These are phyloP conservation scores for Sesia bembeciformis DNA, from an alignment of 2,888 invertebrate species.

Conservation along the genomic window DNA sequence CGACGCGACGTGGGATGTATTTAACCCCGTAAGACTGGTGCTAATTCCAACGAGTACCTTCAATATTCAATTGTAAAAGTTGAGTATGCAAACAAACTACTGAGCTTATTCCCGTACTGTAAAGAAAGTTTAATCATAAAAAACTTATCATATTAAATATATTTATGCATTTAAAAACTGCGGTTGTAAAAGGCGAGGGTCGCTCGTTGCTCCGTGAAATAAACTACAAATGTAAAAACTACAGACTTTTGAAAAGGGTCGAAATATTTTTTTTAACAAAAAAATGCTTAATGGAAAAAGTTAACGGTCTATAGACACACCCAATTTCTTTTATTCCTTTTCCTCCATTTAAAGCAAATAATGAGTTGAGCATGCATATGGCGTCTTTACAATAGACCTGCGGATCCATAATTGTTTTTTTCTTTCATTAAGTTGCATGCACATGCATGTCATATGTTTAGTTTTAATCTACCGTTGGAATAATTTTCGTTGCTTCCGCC, in stretches of 20 bases:
- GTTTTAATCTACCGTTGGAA: not conserved
- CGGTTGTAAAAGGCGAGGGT: conserved; percentile 17
- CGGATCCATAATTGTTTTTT: conserved; percentile 12
- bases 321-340: conserved; percentile 47
- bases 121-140: not conserved
- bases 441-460: conserved; percentile 18
- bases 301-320: conserved; percentile 31
- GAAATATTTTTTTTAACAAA: conserved; percentile 21
- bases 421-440: conserved; percentile 5
- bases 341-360: conserved; percentile 37
- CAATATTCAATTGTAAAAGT: no score
- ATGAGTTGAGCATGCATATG: conserved; percentile 41
- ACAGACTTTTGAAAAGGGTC: conserved; percentile 15
- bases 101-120: not conserved
- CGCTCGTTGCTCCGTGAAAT: conserved; percentile 26
- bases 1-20: no score
- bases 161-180: conserved; percentile 24
- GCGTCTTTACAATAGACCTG: conserved; percentile 33
- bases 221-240: conserved; percentile 34
- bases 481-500: conserved; percentile 2
- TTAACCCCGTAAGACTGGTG: no score
- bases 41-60: no score
- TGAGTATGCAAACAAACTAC: no score
- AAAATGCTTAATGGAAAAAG: conserved; percentile 20
- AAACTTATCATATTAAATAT: conserved; percentile 1